These are phyloP conservation scores for Mamestra configurata DNA, from an alignment of 1,140 invertebrate genomes.

Conservation along the genomic window DNA sequence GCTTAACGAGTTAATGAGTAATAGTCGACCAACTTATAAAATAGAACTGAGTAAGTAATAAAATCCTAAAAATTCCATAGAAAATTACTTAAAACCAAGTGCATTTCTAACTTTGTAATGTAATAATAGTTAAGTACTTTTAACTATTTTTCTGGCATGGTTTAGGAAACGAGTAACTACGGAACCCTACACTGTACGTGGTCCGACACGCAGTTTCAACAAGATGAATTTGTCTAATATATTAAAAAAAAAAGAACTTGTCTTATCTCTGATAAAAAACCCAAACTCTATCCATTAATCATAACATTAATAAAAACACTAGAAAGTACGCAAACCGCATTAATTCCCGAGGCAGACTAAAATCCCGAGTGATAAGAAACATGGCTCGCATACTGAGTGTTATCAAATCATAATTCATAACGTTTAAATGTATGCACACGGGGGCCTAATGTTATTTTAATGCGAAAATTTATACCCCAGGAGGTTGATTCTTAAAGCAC, in stretches of 20 bases:
- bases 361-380: constrained; percentile 35
- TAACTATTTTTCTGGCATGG: no score
- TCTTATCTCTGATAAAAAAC: neutral
- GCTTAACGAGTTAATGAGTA: no score
- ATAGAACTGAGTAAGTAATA: no score
- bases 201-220: no score
- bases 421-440: constrained; percentile 45
- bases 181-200: no score
- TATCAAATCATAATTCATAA: constrained; percentile 49
- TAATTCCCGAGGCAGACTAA: constrained; percentile 9
- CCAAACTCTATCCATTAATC: neutral
- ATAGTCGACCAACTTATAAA: no score
- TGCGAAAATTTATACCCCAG: constrained; percentile 53
- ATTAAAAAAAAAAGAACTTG: neutral
- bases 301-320: constrained; percentile 25
- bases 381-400: constrained; percentile 30
- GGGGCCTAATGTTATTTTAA: constrained; percentile 59
- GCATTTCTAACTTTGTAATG: no score
- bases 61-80: no score
- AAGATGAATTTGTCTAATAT: no score
- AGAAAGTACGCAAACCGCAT: constrained; percentile 10
- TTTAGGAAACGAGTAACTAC: no score
- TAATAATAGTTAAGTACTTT: no score
- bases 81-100: no score
- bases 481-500: constrained; percentile 45